A percentile compares a stretch with the other conserved stretches of the same genome.
phyloP scores from a whole-genome alignment of 1,140 invertebrate genomes.

The Stegodyphus mimosarum region DNA sequence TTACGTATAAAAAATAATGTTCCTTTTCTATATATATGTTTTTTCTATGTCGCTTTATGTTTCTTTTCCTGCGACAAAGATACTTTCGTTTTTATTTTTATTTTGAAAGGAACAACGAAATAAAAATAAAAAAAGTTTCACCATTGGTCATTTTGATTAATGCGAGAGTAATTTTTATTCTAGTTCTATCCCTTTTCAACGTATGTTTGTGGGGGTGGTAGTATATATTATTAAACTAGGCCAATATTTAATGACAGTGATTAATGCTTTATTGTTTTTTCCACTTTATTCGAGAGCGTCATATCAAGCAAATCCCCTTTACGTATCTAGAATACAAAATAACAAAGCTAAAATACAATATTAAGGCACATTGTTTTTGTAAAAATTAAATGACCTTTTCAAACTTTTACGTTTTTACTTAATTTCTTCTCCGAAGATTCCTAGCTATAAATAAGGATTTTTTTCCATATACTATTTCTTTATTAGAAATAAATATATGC shows the following conservation, averaged over 20 bases:
- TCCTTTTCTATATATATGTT: slow-evolving; percentile 34
- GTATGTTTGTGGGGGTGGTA: not conserved
- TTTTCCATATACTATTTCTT: too few species aligned
- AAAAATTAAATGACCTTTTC: too few species aligned
- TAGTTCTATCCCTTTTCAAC: not conserved
- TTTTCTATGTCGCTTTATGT: slow-evolving; percentile 26
- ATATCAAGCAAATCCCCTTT: too few species aligned
- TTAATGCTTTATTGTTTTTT: not conserved
- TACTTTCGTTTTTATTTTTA: not conserved
- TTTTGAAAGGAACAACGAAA: not conserved
- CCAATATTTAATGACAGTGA: slow-evolving; percentile 5
- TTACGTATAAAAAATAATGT: slow-evolving; percentile 11
- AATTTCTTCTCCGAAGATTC: too few species aligned
- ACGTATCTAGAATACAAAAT: too few species aligned
- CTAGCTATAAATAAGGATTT: too few species aligned
- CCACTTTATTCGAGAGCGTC: too few species aligned
- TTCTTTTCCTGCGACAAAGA: slow-evolving; percentile 16
- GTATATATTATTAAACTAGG: slow-evolving; percentile 24
- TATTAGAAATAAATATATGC: too few species aligned
- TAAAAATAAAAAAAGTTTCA: slow-evolving; percentile 6
- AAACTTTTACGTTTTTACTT: too few species aligned
- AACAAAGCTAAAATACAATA: too few species aligned
- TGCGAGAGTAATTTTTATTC: slow-evolving; percentile 11
- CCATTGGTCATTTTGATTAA: slow-evolving; percentile 43
- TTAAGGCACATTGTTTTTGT: too few species aligned